Base-by-base conservation (phyloP, 2,113 vertebrate species). In the Cinclus cinclus region DNA sequence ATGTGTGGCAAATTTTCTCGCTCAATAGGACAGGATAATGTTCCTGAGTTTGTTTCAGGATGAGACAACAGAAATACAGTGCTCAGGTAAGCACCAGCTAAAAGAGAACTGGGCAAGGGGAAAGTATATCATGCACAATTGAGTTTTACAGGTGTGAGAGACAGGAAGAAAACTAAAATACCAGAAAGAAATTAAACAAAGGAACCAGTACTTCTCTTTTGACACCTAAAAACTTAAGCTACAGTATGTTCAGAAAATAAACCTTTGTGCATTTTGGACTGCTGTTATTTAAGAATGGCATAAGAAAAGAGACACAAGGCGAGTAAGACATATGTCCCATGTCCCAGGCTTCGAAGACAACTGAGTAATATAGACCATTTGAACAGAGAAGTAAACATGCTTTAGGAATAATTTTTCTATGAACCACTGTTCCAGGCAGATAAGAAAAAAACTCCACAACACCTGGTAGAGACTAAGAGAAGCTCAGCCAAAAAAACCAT, bases 61-160 rank as follows among this genome's bases (percentile, higher is more conserved):
- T 15, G 52, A 93, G 7, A 79, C 15, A 80, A 90, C 22, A 74
- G 19, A 91, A 82, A 42, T 9, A 74, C 0, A 5, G 7, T 64
- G 31, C 4, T 64, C n/a, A 23, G 31, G 20, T 15, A 89, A 80
- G 52, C 14, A 87, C 5, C 39, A 88, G 8, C 16, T 64, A 15
- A 63, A 83, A 22, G 30, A 52, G 3, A 62, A 62, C 0, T 39
- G 31, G 9, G 18, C 7, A 9, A 2, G 9, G 2, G 17, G 7
- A 28, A 83, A 78, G 35, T 60, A 49, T 5, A 49, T 19, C 20
- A 52, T 10, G 64, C 7, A 60, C 9, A 30, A 31, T 14, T 17
- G 7, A 58, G 16, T 69, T 92, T 35, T 41, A 46, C 7, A 63
- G 10, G 19, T 28, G 8, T 64, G 64, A 78, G 16, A 71, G 59